Evolutionary conservation across 2,888 invertebrate genomes (phyloP).

Genomic region (Teleogryllus oceanicus): DNA sequence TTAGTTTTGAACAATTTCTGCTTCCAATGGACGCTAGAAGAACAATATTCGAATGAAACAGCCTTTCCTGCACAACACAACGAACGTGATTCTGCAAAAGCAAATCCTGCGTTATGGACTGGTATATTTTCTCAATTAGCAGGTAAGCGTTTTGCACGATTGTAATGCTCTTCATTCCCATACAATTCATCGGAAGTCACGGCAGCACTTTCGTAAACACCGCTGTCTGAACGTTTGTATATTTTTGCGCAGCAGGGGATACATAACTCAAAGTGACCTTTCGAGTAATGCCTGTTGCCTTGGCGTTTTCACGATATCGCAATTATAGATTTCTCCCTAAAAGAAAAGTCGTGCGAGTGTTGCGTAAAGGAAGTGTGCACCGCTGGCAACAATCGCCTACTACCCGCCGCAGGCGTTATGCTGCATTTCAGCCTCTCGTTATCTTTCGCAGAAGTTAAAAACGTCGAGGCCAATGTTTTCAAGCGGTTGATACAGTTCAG

Average conservation of each 20-base stretch:
- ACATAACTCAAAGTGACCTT: constrained; percentile 10
- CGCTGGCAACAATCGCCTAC: neutral
- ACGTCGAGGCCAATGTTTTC: too few species aligned
- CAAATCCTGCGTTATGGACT: neutral
- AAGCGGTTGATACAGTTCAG: too few species aligned
- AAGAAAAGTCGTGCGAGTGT: neutral
- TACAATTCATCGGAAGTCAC: neutral
- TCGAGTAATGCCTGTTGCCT: neutral
- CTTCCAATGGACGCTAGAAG: too few species aligned
- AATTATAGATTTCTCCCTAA: constrained; percentile 1
- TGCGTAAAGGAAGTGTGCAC: neutral
- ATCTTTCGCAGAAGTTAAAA: too few species aligned
- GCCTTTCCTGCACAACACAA: too few species aligned
- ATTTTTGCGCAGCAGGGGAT: neutral
- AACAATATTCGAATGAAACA: too few species aligned
- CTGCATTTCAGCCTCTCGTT: neutral
- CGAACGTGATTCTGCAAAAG: too few species aligned
- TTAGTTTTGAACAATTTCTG: too few species aligned
- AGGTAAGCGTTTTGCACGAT: neutral
- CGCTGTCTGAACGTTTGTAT: neutral
- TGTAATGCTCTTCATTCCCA: too few species aligned
- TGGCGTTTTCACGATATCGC: constrained; percentile 18
- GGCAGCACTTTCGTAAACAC: neutral
- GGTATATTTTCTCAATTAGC: neutral
- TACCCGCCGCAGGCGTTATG: neutral